Conservation (phyloP, 2,113 vertebrate genomes). For the Bucco capensis region DNA sequence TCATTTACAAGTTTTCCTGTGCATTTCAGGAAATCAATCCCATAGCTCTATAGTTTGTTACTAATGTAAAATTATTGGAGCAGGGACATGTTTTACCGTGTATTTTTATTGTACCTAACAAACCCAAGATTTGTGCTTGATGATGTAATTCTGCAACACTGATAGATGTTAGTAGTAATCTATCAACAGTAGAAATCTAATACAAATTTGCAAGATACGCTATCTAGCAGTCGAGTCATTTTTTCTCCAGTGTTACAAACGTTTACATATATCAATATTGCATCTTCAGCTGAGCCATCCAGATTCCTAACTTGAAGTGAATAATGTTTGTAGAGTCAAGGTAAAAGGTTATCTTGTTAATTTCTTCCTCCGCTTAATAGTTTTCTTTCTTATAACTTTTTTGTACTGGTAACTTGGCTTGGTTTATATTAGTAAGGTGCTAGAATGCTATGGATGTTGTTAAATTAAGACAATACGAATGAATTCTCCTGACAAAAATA, state of each 20-base stretch:
- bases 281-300: not conserved
- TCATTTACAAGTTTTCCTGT: not conserved
- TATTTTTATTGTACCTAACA: not conserved
- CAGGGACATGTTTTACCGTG: not conserved
- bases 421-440: not conserved
- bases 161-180: not conserved
- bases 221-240: not conserved
- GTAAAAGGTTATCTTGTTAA: not conserved
- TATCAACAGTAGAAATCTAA: not conserved
- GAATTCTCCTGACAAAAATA: not conserved
- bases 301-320: not conserved
- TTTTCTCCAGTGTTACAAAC: not conserved
- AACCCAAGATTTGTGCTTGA: not conserved
- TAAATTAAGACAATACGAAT: not conserved
- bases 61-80: not conserved
- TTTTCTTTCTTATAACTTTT: not conserved
- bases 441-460: not conserved
- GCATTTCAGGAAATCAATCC: not conserved
- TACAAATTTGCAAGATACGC: not conserved
- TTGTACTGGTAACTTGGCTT: not conserved
- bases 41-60: not conserved
- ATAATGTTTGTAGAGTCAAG: not conserved
- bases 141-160: not conserved
- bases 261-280: not conserved
- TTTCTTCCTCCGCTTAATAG: not conserved